Evolutionary conservation across 2,797 vertebrate species (phyloP).

Genomic region (Tokudaia tokunoshimensis): DNA sequence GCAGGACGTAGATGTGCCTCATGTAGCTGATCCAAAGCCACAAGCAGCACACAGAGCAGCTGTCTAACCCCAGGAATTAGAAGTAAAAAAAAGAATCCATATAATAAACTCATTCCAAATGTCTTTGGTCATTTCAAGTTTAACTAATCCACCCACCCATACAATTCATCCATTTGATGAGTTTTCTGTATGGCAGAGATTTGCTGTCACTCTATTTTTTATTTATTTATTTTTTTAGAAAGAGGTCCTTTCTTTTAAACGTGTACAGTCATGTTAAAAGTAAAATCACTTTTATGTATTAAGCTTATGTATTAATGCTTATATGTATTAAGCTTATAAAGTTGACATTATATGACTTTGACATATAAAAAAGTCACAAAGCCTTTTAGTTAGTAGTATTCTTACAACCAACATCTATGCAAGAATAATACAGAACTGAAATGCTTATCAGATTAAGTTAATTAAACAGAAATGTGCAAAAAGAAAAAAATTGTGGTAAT

Average conservation of each 20-base stretch:
- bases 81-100: neutral
- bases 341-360: neutral
- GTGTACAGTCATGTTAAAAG: neutral
- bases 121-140: constrained; percentile 23
- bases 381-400: constrained; percentile 27
- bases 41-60: neutral
- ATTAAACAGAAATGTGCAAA: constrained; percentile 56
- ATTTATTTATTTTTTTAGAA: neutral
- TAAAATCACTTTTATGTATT: neutral
- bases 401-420: constrained; percentile 4
- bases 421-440: constrained; percentile 31
- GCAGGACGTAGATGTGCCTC: neutral
- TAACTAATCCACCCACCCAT: neutral
- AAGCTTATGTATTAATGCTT: too few species aligned
- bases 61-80: neutral
- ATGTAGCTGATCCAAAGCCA: rapidly evolving
- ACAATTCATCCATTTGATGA: neutral
- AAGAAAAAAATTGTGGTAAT: constrained; percentile 26
- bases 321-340: constrained; percentile 4
- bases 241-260: neutral
- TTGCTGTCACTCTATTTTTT: neutral
- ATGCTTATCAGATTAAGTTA: constrained; percentile 53
- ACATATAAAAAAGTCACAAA: constrained; percentile 40
- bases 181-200: neutral
- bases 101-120: neutral